Percentiles rank a stretch among this genome's conserved stretches.
These are phyloP conservation scores for Parazoanthus atlanticus DNA, from an alignment of 92 coral and sea anemone species.

Conservation along the genomic window DNA sequence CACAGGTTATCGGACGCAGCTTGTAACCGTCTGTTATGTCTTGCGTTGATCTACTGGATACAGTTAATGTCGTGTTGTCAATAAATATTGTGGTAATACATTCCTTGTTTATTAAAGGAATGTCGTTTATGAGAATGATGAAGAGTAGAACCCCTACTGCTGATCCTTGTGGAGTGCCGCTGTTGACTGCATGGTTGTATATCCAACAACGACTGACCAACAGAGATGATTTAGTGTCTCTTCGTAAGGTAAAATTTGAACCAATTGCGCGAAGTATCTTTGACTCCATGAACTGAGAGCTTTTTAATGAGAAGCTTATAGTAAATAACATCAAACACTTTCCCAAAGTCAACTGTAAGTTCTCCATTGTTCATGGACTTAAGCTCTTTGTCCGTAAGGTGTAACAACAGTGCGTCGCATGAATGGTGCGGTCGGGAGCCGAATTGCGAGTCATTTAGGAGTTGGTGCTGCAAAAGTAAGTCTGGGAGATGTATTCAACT, in stretches of 20 bases:
- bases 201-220: background rate
- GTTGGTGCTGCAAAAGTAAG: background rate
- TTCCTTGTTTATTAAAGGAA: background rate
- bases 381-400: conserved; percentile 27
- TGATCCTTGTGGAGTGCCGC: background rate
- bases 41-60: too few species aligned
- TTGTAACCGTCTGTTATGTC: too few species aligned
- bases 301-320: background rate
- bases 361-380: conserved; percentile 34
- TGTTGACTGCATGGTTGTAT: background rate
- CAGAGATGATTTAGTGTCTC: conserved; percentile 3
- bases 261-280: too few species aligned
- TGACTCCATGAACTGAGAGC: background rate
- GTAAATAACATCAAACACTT: conserved; percentile 38
- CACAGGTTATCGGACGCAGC: too few species aligned
- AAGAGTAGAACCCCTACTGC: background rate
- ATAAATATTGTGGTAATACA: too few species aligned
- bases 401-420: conserved; percentile 29
- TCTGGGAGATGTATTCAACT: conserved; percentile 28
- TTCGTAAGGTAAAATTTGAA: background rate
- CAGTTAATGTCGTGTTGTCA: too few species aligned
- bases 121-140: background rate
- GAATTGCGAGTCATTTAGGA: conserved; percentile 1
- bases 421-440: conserved; percentile 45
- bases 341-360: conserved; percentile 31